Evolutionary conservation across 2,888 invertebrate species (phyloP), one percentile per base, ranked within the genome.

Genomic region (Meliscaeva auricollis): DNA sequence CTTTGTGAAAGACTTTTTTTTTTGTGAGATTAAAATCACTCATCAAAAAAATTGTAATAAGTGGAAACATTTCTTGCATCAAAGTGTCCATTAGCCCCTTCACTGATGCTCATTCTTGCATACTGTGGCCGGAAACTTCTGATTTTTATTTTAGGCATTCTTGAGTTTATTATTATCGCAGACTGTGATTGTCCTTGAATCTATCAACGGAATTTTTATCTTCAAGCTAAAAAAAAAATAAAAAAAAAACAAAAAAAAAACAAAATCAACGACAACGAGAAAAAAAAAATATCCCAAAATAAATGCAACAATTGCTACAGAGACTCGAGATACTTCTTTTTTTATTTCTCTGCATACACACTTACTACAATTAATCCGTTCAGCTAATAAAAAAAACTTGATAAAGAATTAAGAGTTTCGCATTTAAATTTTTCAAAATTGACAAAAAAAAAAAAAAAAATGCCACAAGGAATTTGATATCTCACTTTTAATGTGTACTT

Each of bases 181-280:
- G 75, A 69, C 75, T 68, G 17, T 38, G 52, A 20, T 68, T 68
- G 68, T 46, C 75, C 68, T 46, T 80, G 52, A 58, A 52, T 68
- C 41, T n/a, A 58, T 58, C 3, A 35, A 20, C 20, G 52, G 52
- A 32, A 20, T 35, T 62, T 41, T 54, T 35, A 46, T 35, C 15
- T 32, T 30, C 20, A 35, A 30, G 5, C 20, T 11, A 1, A 9
- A 11, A 1, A n/a, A n/a, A 15, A 15, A 30, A 13, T 17, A 17
- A 11, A 54, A n/a, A 44, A 50, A 30, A 32, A 7, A 58, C 6
- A 58, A 4, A 41, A 56, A 32, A 26, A 11, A 48, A 17, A 48
- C 2, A 15, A 56, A 35, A 58, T 35, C 32, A 66, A 50, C 48
- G 32, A 35, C 46, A 64, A 38, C 48, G 32, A 20, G 4, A 26